Percentiles rank a stretch among this genome's conserved stretches.
Conservation (phyloP, 2,888 invertebrate species). For the Dysmachus trigonus region DNA sequence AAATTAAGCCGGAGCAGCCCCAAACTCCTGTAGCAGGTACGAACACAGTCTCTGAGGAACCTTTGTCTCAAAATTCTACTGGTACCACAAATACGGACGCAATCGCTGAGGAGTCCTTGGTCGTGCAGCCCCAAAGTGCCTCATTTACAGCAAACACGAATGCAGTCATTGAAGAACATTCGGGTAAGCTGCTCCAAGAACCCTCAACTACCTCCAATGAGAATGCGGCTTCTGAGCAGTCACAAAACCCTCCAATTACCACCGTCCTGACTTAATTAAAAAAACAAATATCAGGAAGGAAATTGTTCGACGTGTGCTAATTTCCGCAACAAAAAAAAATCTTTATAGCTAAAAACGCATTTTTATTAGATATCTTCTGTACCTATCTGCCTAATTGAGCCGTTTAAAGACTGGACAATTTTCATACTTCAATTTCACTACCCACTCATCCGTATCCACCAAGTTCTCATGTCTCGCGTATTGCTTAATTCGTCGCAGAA, state of each 20-base stretch:
- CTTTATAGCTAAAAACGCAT: neutral
- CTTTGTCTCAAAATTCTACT: neutral
- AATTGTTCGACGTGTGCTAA: neutral
- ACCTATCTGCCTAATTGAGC: too few species aligned
- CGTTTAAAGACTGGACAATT: too few species aligned
- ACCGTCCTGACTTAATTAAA: neutral
- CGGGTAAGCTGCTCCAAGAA: neutral
- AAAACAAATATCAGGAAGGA: neutral
- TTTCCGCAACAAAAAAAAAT: neutral
- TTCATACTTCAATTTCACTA: too few species aligned
- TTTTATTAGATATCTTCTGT: neutral
- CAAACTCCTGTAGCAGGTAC: neutral
- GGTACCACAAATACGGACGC: neutral
- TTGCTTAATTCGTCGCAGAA: too few species aligned
- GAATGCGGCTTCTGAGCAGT: neutral
- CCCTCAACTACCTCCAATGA: neutral
- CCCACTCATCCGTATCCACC: too few species aligned
- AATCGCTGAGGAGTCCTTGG: neutral
- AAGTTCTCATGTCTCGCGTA: too few species aligned
- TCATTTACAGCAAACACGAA: neutral
- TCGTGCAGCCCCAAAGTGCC: neutral
- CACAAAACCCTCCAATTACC: neutral
- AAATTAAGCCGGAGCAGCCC: neutral
- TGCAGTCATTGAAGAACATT: neutral
- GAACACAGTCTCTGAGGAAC: neutral